phyloP scores from a whole-genome alignment of 2,888 invertebrate genomes.

The Camptogramma bilineatum region DNA sequence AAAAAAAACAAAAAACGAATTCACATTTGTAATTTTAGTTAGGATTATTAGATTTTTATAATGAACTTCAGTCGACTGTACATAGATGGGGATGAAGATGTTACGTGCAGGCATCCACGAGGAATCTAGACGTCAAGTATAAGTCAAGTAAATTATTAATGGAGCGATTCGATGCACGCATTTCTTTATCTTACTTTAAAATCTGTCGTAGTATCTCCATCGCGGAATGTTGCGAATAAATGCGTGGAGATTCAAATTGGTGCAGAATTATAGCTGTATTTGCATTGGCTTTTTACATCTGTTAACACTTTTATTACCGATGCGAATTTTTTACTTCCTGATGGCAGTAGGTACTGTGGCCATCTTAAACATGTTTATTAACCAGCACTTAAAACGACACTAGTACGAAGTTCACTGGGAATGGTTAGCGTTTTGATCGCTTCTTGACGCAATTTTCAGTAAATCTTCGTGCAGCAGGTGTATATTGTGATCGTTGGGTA shows the following conservation, averaged over 20 bases:
- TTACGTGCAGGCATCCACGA: conserved; percentile 73
- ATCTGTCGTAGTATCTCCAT: conserved; percentile 34
- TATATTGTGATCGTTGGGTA: too few relatives aligned
- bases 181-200: conserved; percentile 32
- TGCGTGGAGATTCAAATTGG: conserved; percentile 11
- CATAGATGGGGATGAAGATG: conserved; percentile 70
- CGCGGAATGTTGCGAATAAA: conserved; percentile 20
- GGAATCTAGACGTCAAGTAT: conserved; percentile 39
- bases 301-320: background rate
- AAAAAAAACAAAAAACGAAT: too few relatives aligned
- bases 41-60: background rate
- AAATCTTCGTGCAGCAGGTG: too few relatives aligned
- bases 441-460: too few relatives aligned
- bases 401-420: too few relatives aligned
- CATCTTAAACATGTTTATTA: too few relatives aligned
- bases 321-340: too few relatives aligned
- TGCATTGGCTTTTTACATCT: background rate
- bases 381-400: too few relatives aligned
- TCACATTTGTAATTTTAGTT: too few relatives aligned
- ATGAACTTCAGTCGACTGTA: conserved; percentile 57
- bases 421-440: too few relatives aligned
- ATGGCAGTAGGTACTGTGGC: too few relatives aligned
- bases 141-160: conserved; percentile 41
- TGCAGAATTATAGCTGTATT: background rate
- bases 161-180: conserved; percentile 38